Base-by-base conservation (phyloP, 2,888 invertebrate species). In the Hylaea fasciaria region DNA sequence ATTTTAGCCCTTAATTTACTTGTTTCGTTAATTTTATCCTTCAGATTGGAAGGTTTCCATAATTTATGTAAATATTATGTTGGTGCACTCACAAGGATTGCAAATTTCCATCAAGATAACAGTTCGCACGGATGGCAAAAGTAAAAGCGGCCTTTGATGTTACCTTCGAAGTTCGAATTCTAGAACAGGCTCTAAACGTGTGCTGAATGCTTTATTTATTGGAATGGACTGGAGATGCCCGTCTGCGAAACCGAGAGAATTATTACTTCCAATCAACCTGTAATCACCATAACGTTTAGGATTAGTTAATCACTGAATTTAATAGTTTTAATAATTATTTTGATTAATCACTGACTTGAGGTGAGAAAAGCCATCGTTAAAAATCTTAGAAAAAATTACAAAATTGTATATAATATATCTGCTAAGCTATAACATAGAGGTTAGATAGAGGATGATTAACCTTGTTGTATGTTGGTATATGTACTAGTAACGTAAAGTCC, bases 141-240 rank as follows among this genome's bases (percentile, higher is more conserved):
- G 51, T 56, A 61, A 61, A 52, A 61, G 60, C 60, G 51, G 46
- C 47, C 28, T 56, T 61, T 61, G 56, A 61, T 61, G 56, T 61
- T 52, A 22, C 48, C 56, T 55, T 56, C 37, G 41, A 56, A 51
- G 51, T 55, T 56, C 37, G 41, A 56, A 51, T 61, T 56, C 52
- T 56, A 48, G 51, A 52, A 55, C 55, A 46, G 32, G 46, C 32
- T 50, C 50, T 35, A 46, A 51, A 61, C 61, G 61, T 37, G 61
- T 13, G 40, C 56, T 51, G 52, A 56, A 56, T 61, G 43, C 32
- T 14, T 55, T 55, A 41, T 40, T 46, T 55, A 60, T 60, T 13
- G 43, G 14, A 54, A 59, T 54, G 8, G 39, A 28, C 22, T 39
- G 28, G 28, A 41, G 45, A 62, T 49, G 47, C 46, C 54, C 52